Base-by-base conservation (phyloP, 53 echinoderm and acorn worm species). In the Echinarachnius parma region DNA sequence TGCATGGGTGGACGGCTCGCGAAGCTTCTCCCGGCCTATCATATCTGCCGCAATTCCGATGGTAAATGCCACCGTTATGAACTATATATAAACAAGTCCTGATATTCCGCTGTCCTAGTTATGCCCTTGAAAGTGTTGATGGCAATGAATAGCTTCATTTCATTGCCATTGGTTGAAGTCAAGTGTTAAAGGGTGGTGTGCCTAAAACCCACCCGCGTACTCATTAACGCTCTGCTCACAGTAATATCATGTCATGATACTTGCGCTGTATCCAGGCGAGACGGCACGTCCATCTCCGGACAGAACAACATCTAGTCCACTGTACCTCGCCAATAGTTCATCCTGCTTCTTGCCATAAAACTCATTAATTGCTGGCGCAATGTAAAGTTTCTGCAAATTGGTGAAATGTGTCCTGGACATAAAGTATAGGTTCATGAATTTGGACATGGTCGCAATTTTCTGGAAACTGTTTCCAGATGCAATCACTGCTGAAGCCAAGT, bases 221-320 rank as follows among this genome's bases (percentile, higher is more conserved):
- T n/a, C n/a, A n/a, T n/a, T n/a, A n/a, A n/a, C n/a, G n/a, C n/a
- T n/a, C n/a, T n/a, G n/a, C n/a, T 75, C 59, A 11, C 18, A 53
- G 19, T 57, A 31, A 4, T 23, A 9, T 35, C 4, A 75, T 13
- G 23, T 59, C 34, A 53, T 31, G 23, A 53, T 39, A 18, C 54
- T 0, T 9, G 75, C 75, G 54, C 75, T 42, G 22, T 77, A 45
- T 45, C 77, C 61, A 1, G 77, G 61, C 4, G 61, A 76, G 74
- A 44, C 77, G 32, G 22, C 44, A 22, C 61, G 21, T 2, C 42
- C 77, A 76, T 76, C 77, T 16, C 77, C 77, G 7, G 61, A 25
- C 27, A 76, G 45, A 34, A 77, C 62, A 8, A 47, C 62, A 30
- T 13, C 39, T n/a, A n/a, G n/a, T 28, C 46, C 62, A 30, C 21